Percentiles rank a stretch among this genome's conserved stretches.
Conservation (phyloP, 2,888 invertebrate species). For the Minunthozetes semirufus region DNA sequence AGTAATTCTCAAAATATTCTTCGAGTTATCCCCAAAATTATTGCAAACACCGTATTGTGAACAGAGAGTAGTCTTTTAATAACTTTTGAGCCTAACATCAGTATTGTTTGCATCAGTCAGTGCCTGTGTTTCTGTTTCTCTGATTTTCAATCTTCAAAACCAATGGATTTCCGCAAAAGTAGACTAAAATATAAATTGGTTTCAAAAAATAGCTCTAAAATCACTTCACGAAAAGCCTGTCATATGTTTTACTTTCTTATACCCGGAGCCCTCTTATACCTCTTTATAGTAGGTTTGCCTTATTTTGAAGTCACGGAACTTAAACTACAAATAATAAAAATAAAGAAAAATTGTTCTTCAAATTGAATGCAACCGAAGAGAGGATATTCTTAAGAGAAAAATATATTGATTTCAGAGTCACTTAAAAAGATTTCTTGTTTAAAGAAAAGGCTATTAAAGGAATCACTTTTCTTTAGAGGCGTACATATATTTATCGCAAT, state of each 20-base stretch:
- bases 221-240: background rate
- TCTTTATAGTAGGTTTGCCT: background rate
- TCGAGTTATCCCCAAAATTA: background rate
- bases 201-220: too few species aligned
- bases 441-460: slow-evolving; percentile 21
- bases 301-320: slow-evolving; percentile 21
- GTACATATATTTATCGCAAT: slow-evolving; percentile 2
- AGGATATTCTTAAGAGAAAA: background rate
- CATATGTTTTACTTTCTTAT: background rate
- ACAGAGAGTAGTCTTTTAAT: background rate
- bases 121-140: background rate
- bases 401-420: slow-evolving; percentile 26
- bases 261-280: background rate
- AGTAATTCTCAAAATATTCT: background rate
- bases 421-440: background rate
- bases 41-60: background rate
- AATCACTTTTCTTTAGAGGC: slow-evolving; percentile 21
- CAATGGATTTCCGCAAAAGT: too few species aligned
- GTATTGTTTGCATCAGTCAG: background rate
- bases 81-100: too few species aligned
- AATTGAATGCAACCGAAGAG: background rate
- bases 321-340: background rate
- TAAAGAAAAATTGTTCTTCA: background rate
- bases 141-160: background rate
- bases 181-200: too few species aligned